phyloP scores from a whole-genome alignment of 2,113 vertebrate genomes.

The Elaphurus davidianus region DNA sequence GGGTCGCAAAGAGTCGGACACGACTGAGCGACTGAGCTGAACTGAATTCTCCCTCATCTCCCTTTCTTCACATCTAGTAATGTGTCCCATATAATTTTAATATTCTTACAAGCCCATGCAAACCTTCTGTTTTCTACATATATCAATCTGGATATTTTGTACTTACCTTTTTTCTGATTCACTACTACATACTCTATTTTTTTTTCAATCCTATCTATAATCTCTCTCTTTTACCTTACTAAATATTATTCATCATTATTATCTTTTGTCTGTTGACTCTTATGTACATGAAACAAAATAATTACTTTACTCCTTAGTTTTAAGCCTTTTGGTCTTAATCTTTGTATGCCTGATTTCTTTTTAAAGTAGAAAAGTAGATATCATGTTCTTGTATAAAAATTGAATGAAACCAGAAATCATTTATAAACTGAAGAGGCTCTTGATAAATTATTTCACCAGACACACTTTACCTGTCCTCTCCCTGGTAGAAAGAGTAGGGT shows the following conservation, averaged over 20 bases:
- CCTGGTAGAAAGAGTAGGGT: neutral
- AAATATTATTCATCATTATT: neutral
- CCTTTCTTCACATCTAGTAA: neutral
- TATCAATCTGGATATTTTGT: neutral
- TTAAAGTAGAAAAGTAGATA: neutral
- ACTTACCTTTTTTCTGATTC: neutral
- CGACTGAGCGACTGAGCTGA: no score
- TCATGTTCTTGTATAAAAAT: neutral
- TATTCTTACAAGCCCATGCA: neutral
- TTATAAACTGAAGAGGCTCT: neutral
- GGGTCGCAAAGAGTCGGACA: no score
- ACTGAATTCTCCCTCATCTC: neutral
- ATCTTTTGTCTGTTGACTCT: neutral
- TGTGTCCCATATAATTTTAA: neutral
- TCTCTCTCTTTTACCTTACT: neutral
- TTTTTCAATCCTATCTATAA: neutral
- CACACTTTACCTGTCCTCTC: neutral
- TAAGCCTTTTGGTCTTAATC: neutral
- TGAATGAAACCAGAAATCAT: neutral
- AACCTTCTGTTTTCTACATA: neutral
- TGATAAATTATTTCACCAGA: neutral
- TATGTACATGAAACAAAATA: neutral
- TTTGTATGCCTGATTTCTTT: neutral
- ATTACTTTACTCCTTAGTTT: neutral
- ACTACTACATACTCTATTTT: neutral